Conservation (phyloP, 2,888 invertebrate species). For the Agrochola circellaris region DNA sequence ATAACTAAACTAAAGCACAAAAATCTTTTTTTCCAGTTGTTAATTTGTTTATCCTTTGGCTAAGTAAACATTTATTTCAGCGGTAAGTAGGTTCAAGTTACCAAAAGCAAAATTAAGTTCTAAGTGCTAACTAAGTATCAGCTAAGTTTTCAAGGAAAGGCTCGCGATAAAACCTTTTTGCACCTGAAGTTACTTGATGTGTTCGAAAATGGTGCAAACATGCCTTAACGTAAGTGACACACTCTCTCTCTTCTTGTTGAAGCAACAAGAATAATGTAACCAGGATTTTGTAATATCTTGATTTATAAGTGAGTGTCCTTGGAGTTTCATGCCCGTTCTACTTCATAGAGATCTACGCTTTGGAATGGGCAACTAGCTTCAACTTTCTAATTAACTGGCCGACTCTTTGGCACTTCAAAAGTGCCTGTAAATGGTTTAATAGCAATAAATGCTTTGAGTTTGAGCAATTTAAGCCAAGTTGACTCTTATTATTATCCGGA, state of each 20-base stretch:
- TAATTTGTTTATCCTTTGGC: not conserved
- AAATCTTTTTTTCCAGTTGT: not conserved
- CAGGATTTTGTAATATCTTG: no score
- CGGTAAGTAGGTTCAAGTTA: not conserved
- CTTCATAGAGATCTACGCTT: no score
- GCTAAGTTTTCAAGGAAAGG: not conserved
- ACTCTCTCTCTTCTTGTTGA: no score
- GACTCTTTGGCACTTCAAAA: no score
- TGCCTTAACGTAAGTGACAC: no score
- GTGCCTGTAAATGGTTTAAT: no score
- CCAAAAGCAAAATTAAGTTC: not conserved
- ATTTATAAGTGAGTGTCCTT: no score
- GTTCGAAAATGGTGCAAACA: not conserved
- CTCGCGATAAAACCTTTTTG: not conserved
- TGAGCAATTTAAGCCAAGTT: not conserved
- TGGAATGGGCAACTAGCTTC: no score
- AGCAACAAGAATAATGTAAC: no score
- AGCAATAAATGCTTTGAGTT: no score
- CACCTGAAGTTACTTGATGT: not conserved
- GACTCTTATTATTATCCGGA: not conserved
- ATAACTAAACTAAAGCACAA: not conserved
- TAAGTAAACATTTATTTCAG: not conserved
- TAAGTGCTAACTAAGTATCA: not conserved
- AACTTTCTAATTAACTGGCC: no score
- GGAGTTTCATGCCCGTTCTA: no score